Evolutionary conservation across 2,113 vertebrate species (phyloP).

Genomic region (Dryoscopus gambensis): DNA sequence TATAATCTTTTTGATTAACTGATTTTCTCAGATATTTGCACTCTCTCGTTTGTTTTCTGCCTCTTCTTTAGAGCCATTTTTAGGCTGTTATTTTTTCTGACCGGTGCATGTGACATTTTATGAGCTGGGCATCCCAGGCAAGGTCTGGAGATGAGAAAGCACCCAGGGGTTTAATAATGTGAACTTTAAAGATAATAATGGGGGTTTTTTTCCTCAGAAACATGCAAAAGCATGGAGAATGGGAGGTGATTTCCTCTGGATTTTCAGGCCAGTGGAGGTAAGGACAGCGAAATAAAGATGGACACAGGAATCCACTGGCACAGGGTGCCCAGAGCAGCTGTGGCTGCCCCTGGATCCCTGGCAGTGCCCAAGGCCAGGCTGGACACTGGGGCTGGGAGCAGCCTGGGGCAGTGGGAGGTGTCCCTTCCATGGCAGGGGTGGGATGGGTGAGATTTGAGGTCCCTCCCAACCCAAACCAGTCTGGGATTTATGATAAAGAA

Average conservation of each 20-base stretch:
- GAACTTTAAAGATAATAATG: background rate
- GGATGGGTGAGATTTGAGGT: rapidly evolving
- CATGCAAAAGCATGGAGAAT: background rate
- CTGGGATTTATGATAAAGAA: no score
- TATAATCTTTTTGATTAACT: background rate
- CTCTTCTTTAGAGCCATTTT: background rate
- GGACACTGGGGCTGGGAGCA: background rate
- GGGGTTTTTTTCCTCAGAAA: background rate
- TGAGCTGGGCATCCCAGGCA: background rate
- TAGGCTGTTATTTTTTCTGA: background rate
- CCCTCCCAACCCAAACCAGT: background rate
- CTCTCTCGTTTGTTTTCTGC: background rate
- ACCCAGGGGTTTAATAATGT: background rate
- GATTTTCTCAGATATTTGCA: background rate
- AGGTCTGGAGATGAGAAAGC: background rate
- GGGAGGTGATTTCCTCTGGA: background rate
- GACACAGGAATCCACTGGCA: background rate
- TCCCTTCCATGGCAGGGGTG: background rate
- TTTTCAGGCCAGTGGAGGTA: background rate
- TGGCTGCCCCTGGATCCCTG: background rate
- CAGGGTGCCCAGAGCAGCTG: background rate
- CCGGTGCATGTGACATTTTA: background rate
- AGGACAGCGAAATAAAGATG: background rate
- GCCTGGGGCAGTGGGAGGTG: background rate
- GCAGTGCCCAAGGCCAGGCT: background rate